phyloP scores from a whole-genome alignment of 2,113 vertebrate species.

The Semnornis frantzii region DNA sequence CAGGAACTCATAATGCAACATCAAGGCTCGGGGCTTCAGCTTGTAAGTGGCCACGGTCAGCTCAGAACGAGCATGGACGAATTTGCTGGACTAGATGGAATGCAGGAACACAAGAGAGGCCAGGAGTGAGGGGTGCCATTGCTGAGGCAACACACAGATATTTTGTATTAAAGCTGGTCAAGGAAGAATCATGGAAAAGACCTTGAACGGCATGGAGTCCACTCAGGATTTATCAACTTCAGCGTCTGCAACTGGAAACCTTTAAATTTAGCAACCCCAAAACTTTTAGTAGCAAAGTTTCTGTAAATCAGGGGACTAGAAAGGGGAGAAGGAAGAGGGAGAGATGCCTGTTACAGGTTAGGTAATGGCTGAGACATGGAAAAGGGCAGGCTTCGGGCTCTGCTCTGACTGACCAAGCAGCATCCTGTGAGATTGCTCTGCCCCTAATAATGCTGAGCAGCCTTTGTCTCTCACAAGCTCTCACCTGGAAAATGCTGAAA shows the following conservation, averaged over 20 bases:
- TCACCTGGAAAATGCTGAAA: not conserved
- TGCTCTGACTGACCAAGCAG: not conserved
- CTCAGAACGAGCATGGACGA: constrained; percentile 80
- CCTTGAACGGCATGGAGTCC: not conserved
- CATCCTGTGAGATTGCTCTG: not conserved
- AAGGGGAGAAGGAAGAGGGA: not conserved
- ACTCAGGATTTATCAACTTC: not conserved
- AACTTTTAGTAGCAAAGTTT: not conserved
- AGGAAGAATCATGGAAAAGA: too few species aligned
- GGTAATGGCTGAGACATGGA: not conserved
- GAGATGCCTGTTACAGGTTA: not conserved
- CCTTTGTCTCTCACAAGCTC: not conserved
- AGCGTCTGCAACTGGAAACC: not conserved
- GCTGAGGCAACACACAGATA: accelerated
- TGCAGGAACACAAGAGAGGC: not conserved
- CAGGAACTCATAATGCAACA: constrained; percentile 90
- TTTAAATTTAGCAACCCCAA: not conserved
- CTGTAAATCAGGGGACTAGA: not conserved
- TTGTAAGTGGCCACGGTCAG: constrained; percentile 84
- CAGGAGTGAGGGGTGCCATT: not conserved
- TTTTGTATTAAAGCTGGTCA: not conserved
- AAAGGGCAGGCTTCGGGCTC: not conserved
- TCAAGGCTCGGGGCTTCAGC: constrained; percentile 80
- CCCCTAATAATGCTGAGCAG: not conserved
- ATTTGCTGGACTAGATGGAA: constrained; percentile 78